These are phyloP conservation scores for Tipula lateralis DNA, from an alignment of 2,888 invertebrate species.

Conservation along the genomic window DNA sequence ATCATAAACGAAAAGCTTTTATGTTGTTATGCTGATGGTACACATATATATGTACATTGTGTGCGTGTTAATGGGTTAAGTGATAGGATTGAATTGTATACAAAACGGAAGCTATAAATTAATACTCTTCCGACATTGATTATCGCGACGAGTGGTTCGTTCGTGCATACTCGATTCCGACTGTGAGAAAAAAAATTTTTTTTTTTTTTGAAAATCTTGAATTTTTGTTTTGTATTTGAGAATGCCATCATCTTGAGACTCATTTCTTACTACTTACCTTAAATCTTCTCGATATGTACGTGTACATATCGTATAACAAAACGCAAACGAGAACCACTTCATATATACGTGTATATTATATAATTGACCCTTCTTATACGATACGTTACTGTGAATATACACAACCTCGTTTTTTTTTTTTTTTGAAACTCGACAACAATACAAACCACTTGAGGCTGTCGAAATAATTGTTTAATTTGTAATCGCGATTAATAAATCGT, in stretches of 20 bases:
- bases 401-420: background rate
- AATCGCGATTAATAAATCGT: slow-evolving; percentile 4
- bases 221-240: background rate
- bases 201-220: background rate
- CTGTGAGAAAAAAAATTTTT: background rate
- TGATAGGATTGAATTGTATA: background rate
- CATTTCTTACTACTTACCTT: background rate
- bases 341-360: no score
- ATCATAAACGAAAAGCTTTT: background rate
- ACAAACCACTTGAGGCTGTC: background rate
- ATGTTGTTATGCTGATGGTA: background rate
- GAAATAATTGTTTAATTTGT: background rate
- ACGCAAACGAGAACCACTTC: background rate
- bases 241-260: background rate
- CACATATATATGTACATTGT: background rate
- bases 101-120: background rate
- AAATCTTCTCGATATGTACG: background rate
- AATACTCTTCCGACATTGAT: background rate
- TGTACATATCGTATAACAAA: background rate
- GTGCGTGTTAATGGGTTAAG: background rate
- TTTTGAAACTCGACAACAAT: background rate
- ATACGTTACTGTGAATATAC: no score
- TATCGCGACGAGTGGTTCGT: background rate
- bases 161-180: background rate
- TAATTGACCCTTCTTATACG: background rate